Evolutionary conservation across 2,797 vertebrate genomes (phyloP).

Genomic region (Ctenopoma kingsleyae): DNA sequence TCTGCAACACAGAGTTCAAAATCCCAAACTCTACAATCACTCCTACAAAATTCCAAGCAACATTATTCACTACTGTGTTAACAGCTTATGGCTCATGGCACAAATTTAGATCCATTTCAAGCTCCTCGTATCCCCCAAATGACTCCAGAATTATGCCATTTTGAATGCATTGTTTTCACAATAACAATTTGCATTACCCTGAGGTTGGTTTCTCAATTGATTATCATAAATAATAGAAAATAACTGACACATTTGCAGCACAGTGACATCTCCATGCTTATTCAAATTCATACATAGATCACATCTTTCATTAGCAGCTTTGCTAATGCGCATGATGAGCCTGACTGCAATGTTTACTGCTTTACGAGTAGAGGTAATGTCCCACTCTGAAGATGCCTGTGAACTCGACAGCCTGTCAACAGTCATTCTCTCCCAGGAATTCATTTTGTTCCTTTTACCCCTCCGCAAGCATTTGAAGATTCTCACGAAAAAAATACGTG

Average conservation of each 20-base stretch:
- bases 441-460: slow-evolving; percentile 42
- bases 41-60: slow-evolving; percentile 13
- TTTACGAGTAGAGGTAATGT: slow-evolving; percentile 58
- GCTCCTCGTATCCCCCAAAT: slow-evolving; percentile 44
- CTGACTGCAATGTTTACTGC: slow-evolving; percentile 59
- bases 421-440: slow-evolving; percentile 60
- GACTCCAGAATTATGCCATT: slow-evolving; percentile 50
- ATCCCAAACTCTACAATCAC: slow-evolving; percentile 16
- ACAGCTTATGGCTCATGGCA: slow-evolving; percentile 43
- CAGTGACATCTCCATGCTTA: slow-evolving; percentile 51
- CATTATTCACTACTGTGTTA: slow-evolving; percentile 32
- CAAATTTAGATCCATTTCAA: slow-evolving; percentile 47
- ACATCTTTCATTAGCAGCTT: slow-evolving; percentile 47
- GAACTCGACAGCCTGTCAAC: slow-evolving; percentile 68
- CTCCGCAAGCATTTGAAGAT: slow-evolving; percentile 52
- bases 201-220: slow-evolving; percentile 57
- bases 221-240: slow-evolving; percentile 67
- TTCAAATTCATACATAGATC: slow-evolving; percentile 50
- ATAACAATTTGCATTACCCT: slow-evolving; percentile 57
- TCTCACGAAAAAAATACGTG: slow-evolving; percentile 8
- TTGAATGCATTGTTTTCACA: slow-evolving; percentile 56
- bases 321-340: slow-evolving; percentile 56
- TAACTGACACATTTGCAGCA: slow-evolving; percentile 43
- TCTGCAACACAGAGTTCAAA: slow-evolving; percentile 28
- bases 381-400: slow-evolving; percentile 61